Conservation (phyloP, 2,797 vertebrate species). For the Dryobates pubescens region DNA sequence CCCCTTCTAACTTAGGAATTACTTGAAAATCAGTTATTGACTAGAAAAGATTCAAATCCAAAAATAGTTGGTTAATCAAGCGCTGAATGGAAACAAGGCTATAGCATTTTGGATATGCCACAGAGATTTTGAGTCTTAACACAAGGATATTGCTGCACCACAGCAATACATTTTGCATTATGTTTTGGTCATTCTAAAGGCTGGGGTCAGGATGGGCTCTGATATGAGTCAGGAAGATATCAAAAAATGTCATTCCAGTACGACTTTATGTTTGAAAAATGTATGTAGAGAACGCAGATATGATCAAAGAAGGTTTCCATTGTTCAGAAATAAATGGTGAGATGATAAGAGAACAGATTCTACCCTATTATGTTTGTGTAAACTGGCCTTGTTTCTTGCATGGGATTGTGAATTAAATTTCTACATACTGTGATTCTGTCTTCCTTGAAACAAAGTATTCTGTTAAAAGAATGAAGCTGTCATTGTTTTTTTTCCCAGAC, state of each 20-base stretch:
- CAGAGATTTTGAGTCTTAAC: neutral
- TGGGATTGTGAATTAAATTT: neutral
- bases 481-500: fast-evolving
- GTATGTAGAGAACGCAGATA: neutral
- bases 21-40: neutral
- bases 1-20: neutral
- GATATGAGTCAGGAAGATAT: neutral
- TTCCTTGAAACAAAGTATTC: neutral
- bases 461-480: neutral
- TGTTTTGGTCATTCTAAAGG: neutral
- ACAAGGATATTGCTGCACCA: neutral
- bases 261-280: neutral
- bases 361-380: neutral
- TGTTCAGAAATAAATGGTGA: neutral
- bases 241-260: neutral
- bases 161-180: neutral
- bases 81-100: neutral
- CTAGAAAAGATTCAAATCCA: neutral
- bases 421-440: neutral
- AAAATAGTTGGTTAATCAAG: neutral
- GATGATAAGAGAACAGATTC: neutral
- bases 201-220: neutral
- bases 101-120: neutral
- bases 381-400: constrained; percentile 34
- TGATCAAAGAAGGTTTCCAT: neutral